phyloP scores from a whole-genome alignment of 2,888 invertebrate species.

The Cataglyphis altisquamis region DNA sequence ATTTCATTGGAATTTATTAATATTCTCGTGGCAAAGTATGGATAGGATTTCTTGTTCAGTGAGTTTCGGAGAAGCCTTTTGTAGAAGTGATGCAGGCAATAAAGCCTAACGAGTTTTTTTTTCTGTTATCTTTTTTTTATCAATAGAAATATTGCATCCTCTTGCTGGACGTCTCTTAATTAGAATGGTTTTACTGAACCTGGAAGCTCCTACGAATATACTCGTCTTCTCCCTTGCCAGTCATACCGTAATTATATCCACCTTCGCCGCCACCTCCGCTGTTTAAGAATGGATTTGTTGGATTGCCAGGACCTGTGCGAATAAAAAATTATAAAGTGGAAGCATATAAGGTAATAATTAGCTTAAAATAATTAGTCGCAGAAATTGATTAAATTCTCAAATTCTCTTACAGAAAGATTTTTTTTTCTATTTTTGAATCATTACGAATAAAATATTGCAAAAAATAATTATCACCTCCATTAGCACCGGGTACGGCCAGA shows the following conservation, averaged over 20 bases:
- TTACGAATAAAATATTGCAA: background rate
- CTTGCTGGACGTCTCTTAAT: slow-evolving; percentile 67
- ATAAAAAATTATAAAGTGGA: background rate
- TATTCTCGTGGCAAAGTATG: slow-evolving; percentile 35
- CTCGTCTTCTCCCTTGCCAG: slow-evolving; percentile 84
- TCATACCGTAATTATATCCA: slow-evolving; percentile 82
- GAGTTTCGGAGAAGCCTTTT: slow-evolving; percentile 66
- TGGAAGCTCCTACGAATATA: slow-evolving; percentile 85
- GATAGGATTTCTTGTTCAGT: slow-evolving; percentile 67
- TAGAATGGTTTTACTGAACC: slow-evolving; percentile 80
- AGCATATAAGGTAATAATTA: background rate
- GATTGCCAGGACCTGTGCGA: slow-evolving; percentile 79
- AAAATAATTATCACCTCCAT: slow-evolving; percentile 76
- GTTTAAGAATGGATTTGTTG: slow-evolving; percentile 85
- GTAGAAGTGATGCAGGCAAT: slow-evolving; percentile 63
- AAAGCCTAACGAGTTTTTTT: slow-evolving; percentile 14
- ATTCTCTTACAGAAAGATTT: background rate
- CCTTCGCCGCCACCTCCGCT: slow-evolving; percentile 79
- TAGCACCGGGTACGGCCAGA: slow-evolving; percentile 89
- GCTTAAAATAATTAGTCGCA: background rate
- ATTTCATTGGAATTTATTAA: slow-evolving; percentile 14
- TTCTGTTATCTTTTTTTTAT: slow-evolving; percentile 24
- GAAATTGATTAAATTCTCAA: background rate
- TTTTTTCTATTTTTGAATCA: background rate
- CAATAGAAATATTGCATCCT: slow-evolving; percentile 53